Conservation (phyloP, 2,888 invertebrate species). For the Limnephilus rhombicus region DNA sequence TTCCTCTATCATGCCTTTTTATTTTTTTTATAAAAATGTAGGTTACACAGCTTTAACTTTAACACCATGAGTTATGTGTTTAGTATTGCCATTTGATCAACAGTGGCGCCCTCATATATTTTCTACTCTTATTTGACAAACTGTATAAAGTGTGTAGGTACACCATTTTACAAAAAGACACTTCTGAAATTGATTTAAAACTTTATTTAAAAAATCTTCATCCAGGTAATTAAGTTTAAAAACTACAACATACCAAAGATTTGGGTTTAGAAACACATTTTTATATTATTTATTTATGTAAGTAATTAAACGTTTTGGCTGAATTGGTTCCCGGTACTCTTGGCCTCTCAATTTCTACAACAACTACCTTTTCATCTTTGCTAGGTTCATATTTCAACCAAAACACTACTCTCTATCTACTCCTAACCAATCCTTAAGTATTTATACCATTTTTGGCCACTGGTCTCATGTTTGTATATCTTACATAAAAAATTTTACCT, state of each 20-base stretch:
- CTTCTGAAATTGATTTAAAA: too few species aligned
- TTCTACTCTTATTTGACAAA: too few species aligned
- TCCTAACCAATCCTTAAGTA: not conserved
- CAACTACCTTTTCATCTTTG: not conserved
- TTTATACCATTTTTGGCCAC: slow-evolving; percentile 25
- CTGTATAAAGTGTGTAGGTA: too few species aligned
- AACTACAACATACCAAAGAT: not conserved
- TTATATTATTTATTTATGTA: not conserved
- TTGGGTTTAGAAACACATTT: not conserved
- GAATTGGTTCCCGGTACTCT: slow-evolving; percentile 7
- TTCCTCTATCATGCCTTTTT: too few species aligned
- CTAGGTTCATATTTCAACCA: not conserved
- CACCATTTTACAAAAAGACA: too few species aligned
- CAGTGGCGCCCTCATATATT: too few species aligned
- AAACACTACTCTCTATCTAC: not conserved
- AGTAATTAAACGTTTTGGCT: not conserved
- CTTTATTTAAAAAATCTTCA: too few species aligned
- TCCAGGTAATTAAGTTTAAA: not conserved
- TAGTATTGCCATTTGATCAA: too few species aligned
- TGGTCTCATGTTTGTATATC: not conserved
- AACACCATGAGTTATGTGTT: too few species aligned
- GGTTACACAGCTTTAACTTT: too few species aligned
- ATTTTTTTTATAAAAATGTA: too few species aligned
- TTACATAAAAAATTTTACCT: not conserved
- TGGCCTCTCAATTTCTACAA: slow-evolving; percentile 15